These are phyloP conservation scores for Drosophila funebris DNA, from an alignment of 1,140 invertebrate species.

Conservation along the genomic window DNA sequence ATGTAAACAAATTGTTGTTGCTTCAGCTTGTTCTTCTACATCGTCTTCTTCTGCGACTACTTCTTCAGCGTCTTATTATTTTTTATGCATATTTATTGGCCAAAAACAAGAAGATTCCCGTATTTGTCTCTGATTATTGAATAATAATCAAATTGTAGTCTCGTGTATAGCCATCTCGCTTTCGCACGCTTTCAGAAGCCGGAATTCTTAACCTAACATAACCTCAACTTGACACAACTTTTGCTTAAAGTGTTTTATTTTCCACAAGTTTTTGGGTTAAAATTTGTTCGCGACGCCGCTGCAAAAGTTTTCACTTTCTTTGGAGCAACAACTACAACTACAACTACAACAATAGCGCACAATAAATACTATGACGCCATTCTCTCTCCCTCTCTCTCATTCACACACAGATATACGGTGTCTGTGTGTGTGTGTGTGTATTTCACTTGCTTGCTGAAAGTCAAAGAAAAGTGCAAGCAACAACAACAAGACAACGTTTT, in stretches of 20 bases:
- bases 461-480: conserved; percentile 68
- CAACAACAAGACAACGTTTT: conserved; percentile 31
- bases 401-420: no score
- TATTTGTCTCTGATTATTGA: conserved; percentile 1
- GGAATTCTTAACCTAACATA: conserved; percentile 11
- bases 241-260: conserved; percentile 36
- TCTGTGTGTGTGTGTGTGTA: conserved; percentile 41
- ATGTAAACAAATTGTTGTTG: conserved; percentile 44
- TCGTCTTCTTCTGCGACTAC: neutral
- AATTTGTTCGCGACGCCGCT: conserved; percentile 68
- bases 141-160: neutral
- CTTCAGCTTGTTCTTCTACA: neutral
- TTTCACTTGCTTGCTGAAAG: conserved; percentile 61
- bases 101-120: neutral
- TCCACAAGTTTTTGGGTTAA: conserved; percentile 54
- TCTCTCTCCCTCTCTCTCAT: neutral
- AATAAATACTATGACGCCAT: conserved; percentile 80
- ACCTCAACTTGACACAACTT: conserved; percentile 42
- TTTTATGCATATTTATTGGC: conserved; percentile 4
- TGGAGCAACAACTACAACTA: conserved; percentile 27
- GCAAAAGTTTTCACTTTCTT: conserved; percentile 79
- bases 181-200: conserved; percentile 4
- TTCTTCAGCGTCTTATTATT: neutral
- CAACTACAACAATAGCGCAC: conserved; percentile 40
- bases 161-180: neutral